Base-by-base conservation (phyloP, 2,113 vertebrate species). In the Dunckerocampus dactyliophorus region DNA sequence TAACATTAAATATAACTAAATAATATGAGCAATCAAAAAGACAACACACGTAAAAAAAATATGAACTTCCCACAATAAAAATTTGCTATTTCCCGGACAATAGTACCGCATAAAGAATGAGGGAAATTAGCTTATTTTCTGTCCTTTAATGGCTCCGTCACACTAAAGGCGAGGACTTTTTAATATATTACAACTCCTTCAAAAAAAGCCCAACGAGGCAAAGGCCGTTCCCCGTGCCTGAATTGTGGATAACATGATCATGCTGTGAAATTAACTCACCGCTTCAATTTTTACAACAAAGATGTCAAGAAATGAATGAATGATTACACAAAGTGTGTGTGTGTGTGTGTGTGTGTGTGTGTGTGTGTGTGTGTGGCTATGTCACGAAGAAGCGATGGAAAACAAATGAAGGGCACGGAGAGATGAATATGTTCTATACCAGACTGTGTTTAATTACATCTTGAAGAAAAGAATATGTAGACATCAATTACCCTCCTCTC, bases 401-500 rank as follows among this genome's bases (percentile, higher is more conserved):
- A n/a, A 8, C 1, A 28, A 0, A 11, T 39, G 9, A 47, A 42
- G 47, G 28, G 28, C 12, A 22, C 20, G 52, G 22, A 37, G 53
- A 51, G 72, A 87, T 77, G 60, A 78, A 80, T 74, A 75, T 63
- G 43, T 59, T 62, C 72, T 20, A 65, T 58, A 42, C 47, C 71
- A 52, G 52, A 61, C 55, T 37, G 14, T 63, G 77, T 83, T 85
- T 83, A 87, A 86, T 83, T 77, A 65, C 77, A 76, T 79, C 62
- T 65, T 81, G 68, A 69, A 68, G 74, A 76, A 77, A 57, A 62
- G 62, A 81, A 74, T 69, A 72, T 74, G 75, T 72, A 62, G 77
- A 74, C 74, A 87, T 88, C 77, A 80, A 79, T 87, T 80, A 81
- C 11, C 76, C 48, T 7, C 69, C 78, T 71, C 77, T 84, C 80